Evolutionary conservation across 2,797 vertebrate species (phyloP).

Genomic region (Platalea minor): DNA sequence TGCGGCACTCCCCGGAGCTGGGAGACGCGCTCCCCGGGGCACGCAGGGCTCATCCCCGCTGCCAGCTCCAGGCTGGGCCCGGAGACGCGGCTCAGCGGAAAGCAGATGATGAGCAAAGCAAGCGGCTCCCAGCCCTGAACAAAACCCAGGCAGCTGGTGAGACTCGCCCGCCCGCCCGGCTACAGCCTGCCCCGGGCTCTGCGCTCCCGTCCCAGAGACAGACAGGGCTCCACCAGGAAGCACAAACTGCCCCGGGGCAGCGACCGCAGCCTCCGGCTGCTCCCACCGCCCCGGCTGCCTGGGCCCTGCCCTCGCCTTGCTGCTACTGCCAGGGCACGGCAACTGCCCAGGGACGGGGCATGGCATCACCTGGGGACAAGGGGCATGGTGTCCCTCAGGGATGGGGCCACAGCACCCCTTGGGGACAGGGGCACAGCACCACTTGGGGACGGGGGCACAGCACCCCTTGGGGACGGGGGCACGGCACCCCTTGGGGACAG

Average conservation of each 20-base stretch:
- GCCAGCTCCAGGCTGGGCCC: neutral
- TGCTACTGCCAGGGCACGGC: neutral
- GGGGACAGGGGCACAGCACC: neutral
- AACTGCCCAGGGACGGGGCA: rapidly evolving
- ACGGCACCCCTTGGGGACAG: neutral
- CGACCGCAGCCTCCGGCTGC: neutral
- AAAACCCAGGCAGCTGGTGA: neutral
- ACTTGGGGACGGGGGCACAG: too few relatives aligned
- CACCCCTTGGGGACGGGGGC: neutral
- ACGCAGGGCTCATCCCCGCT: neutral
- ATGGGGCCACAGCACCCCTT: neutral
- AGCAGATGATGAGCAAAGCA: neutral
- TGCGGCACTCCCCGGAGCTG: rapidly evolving
- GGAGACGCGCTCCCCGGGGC: neutral
- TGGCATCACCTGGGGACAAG: neutral
- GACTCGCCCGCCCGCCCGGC: neutral
- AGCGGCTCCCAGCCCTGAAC: neutral
- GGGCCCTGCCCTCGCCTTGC: neutral
- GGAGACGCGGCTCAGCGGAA: neutral
- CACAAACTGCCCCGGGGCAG: neutral
- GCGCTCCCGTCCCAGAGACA: neutral
- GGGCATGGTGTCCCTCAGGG: neutral
- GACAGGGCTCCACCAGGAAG: neutral
- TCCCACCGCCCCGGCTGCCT: neutral
- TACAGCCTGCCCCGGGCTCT: neutral